phyloP scores from a whole-genome alignment of 2,888 invertebrate species.

The Thyatira batis region DNA sequence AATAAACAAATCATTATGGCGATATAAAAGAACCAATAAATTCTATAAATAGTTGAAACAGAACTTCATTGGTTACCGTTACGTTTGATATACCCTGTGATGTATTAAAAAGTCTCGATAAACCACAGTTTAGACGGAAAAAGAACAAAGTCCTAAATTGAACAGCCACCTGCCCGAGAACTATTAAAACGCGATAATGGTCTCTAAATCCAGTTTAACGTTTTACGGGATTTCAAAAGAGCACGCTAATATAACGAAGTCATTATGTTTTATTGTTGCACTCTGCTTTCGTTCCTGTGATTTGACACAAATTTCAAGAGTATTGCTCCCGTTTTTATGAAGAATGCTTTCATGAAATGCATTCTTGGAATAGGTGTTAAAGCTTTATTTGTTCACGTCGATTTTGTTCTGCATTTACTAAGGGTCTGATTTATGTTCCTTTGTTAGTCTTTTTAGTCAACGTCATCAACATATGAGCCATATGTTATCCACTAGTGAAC shows the following conservation, averaged over 20 bases:
- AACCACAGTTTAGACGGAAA: not conserved
- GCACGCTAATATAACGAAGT: conserved; percentile 25
- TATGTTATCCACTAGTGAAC: no score
- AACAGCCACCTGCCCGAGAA: conserved; percentile 13
- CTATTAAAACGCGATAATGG: conserved; percentile 13
- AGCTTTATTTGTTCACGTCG: not conserved
- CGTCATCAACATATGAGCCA: no score
- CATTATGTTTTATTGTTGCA: conserved; percentile 28
- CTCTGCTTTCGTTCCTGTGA: not conserved
- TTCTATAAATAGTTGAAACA: conserved; percentile 1
- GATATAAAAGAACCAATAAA: not conserved
- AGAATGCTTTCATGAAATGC: not conserved
- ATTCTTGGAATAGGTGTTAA: not conserved
- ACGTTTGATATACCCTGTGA: not conserved
- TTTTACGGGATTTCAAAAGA: conserved; percentile 40
- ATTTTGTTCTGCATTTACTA: not conserved
- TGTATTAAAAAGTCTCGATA: not conserved
- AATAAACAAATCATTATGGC: not conserved
- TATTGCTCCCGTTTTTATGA: not conserved
- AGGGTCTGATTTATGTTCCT: no score
- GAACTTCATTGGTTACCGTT: not conserved
- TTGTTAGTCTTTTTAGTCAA: no score
- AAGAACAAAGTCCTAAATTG: not conserved
- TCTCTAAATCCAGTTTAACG: conserved; percentile 32
- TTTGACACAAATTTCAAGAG: not conserved